Conservation (phyloP, 1,140 invertebrate species). For the Diabrotica virgifera region DNA sequence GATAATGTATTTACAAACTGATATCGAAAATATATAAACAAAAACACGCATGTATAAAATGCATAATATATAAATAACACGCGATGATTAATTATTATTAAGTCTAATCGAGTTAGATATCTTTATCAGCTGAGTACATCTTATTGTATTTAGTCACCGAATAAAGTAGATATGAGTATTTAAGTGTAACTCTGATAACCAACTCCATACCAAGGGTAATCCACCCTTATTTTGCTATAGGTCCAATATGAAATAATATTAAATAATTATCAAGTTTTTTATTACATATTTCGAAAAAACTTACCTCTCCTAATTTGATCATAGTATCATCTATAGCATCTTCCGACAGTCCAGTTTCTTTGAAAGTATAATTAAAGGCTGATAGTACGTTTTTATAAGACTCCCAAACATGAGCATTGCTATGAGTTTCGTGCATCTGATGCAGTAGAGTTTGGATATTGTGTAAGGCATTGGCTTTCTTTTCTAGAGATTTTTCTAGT, state of each 20-base stretch:
- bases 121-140: no score
- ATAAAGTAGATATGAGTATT: no score
- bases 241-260: slow-evolving; percentile 5
- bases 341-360: slow-evolving; percentile 45
- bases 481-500: slow-evolving; percentile 47
- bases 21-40: no score
- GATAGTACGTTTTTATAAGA: slow-evolving; percentile 47
- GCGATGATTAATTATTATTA: no score
- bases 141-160: no score
- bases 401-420: slow-evolving; percentile 46
- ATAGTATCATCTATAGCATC: slow-evolving; percentile 50
- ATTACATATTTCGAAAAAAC: slow-evolving; percentile 6
- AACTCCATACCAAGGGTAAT: no score
- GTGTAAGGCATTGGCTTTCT: slow-evolving; percentile 44
- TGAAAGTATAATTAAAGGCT: slow-evolving; percentile 46
- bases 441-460: slow-evolving; percentile 48
- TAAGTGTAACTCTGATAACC: no score
- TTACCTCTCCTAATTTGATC: slow-evolving; percentile 48
- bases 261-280: slow-evolving; percentile 4
- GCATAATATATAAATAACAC: no score
- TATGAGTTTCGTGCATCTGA: slow-evolving; percentile 45
- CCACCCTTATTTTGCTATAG: no score
- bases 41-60: no score
- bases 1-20: no score
- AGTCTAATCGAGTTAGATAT: no score